Evolutionary conservation across 2,888 invertebrate species (phyloP), one percentile per base, ranked within the genome.

Genomic region (Agapostemon virescens): DNA sequence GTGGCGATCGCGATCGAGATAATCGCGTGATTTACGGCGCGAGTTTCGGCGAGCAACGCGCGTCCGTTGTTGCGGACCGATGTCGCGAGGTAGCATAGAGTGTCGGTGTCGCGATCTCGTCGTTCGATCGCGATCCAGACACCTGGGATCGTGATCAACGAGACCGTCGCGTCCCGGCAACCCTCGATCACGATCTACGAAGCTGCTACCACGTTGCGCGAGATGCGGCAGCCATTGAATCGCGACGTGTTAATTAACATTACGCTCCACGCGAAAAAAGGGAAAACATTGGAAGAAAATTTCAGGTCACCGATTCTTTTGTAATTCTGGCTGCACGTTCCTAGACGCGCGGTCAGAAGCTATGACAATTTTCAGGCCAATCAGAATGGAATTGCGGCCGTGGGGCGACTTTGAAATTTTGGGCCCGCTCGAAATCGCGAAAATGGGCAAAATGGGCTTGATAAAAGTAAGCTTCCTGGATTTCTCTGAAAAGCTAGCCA

Each of bases 41-140:
- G 23, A 69, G 78, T 69, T 78, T 42, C 36, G 79, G 30, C 26
- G 33, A 33, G n/a, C 15, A 42, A 49, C 49, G 49, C 49, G 42
- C 45, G 36, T 36, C n/a, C 2, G 26, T 15, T 4, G 17, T 17
- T 40, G 23, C 36, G 23, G 45, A 30, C 36, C 45, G 11, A 17
- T 55, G 77, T 58, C 38, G 77, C 67, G 23, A 63, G 49, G 68
- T 75, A 75, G 69, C 72, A 58, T 26, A 63, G 68, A 68, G 66
- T 40, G 74, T 74, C 71, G 69, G 69, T 69, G 79, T 73, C 80
- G 81, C 72, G 81, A 82, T 80, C 80, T 52, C 68, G 63, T 7
- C 42, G 17, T 33, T 66, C 58, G 81, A 81, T 77, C 68, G 63
- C 61, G 73, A 78, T 67, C 82, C 52, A 20, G 49, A 63, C 74